phyloP scores from a whole-genome alignment of 2,797 vertebrate species.

The Melanotaenia pygmaea region DNA sequence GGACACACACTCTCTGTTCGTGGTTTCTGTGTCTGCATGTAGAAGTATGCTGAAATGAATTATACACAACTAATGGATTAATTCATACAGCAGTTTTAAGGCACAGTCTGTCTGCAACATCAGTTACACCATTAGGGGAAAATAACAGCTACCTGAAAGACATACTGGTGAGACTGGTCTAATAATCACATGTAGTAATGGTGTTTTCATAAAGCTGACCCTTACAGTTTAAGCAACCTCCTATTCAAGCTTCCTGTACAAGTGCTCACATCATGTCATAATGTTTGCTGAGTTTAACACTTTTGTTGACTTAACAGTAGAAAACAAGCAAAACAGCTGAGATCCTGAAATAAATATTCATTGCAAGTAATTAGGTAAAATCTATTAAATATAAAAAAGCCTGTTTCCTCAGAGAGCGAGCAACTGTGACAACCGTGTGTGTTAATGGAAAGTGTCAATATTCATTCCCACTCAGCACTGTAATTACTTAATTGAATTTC shows the following conservation, averaged over 20 bases:
- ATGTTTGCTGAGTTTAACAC: too few species aligned
- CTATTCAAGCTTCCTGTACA: too few species aligned
- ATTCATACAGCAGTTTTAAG: not conserved
- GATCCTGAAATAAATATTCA: slow-evolving; percentile 22
- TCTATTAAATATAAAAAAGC: not conserved
- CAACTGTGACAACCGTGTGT: not conserved
- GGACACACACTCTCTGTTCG: slow-evolving; percentile 3
- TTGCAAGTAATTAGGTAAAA: slow-evolving; percentile 23
- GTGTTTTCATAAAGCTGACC: not conserved
- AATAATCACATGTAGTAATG: not conserved
- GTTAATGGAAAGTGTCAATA: slow-evolving; percentile 15
- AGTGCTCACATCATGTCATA: too few species aligned
- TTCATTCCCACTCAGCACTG: slow-evolving; percentile 5
- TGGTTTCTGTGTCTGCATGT: not conserved
- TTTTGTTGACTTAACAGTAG: too few species aligned
- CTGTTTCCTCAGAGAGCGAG: slow-evolving; percentile 8
- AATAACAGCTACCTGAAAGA: not conserved
- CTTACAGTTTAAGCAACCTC: not conserved
- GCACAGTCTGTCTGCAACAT: not conserved
- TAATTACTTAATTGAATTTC: slow-evolving; percentile 39
- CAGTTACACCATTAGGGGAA: not conserved
- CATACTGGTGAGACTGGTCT: not conserved
- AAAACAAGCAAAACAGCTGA: not conserved
- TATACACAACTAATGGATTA: not conserved
- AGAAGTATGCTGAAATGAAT: not conserved